A percentile compares a stretch with the other conserved stretches of the same genome.
phyloP scores from a whole-genome alignment of 2,797 vertebrate genomes.

The Anomalospiza imberbis region DNA sequence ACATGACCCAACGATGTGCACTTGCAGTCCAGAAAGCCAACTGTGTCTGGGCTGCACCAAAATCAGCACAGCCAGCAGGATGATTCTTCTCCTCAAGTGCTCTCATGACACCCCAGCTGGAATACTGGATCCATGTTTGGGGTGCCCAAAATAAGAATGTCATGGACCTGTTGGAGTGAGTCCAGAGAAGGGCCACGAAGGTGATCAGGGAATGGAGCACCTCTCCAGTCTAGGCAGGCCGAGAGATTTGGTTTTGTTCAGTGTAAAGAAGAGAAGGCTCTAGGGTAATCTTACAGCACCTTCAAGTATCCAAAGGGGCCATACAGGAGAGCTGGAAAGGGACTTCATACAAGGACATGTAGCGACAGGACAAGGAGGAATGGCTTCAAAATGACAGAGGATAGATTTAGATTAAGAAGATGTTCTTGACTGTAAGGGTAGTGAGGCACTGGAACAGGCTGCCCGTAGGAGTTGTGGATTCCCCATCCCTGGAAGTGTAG shows the following conservation, averaged over 20 bases:
- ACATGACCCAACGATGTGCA: background rate
- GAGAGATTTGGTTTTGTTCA: background rate
- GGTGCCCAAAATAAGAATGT: background rate
- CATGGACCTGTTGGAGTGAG: background rate
- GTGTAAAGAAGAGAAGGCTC: background rate
- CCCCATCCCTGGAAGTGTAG: background rate
- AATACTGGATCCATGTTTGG: rapidly evolving
- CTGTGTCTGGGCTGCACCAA: background rate
- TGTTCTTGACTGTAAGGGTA: background rate
- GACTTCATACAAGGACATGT: background rate
- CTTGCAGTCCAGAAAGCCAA: background rate
- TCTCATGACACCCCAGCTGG: background rate
- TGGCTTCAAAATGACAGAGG: background rate
- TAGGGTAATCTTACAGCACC: background rate
- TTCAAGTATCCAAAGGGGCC: background rate
- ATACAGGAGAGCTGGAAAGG: background rate
- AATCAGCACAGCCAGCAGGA: background rate
- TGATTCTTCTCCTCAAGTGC: background rate
- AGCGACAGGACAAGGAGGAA: background rate
- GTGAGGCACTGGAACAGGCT: background rate
- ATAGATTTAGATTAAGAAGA: background rate
- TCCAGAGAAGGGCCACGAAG: background rate
- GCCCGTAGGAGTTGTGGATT: background rate
- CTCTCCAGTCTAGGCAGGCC: background rate
- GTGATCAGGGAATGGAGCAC: background rate